Evolutionary conservation across 2,797 vertebrate genomes (phyloP).

Genomic region (Spatula versicolor): DNA sequence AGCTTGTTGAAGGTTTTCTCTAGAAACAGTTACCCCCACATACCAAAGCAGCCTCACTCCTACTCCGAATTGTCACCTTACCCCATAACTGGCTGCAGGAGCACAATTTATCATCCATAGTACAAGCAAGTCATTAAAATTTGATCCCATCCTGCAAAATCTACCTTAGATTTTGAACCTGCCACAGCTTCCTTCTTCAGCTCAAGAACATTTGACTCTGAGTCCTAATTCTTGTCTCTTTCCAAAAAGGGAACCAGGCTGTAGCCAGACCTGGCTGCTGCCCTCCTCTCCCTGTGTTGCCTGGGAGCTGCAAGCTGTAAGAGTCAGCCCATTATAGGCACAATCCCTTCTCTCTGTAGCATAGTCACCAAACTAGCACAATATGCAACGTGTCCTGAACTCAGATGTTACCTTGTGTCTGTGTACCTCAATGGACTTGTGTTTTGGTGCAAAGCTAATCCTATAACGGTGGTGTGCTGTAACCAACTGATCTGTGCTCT

Average conservation of each 20-base stretch:
- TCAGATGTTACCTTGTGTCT: neutral
- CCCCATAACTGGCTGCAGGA: neutral
- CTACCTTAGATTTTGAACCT: neutral
- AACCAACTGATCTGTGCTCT: neutral
- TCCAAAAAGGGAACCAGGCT: neutral
- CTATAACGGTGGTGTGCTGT: neutral
- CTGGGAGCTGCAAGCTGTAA: neutral
- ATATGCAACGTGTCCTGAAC: accelerated
- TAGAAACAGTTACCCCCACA: neutral
- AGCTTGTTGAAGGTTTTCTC: neutral
- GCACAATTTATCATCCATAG: neutral
- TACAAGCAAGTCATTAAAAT: neutral
- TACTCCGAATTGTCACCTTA: neutral
- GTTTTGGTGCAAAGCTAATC: neutral
- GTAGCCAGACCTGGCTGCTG: neutral
- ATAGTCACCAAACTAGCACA: neutral
- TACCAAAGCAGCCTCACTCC: neutral
- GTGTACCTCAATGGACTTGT: accelerated
- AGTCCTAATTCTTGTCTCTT: neutral
- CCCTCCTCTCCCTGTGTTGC: neutral
- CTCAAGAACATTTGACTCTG: neutral
- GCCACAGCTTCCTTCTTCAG: neutral
- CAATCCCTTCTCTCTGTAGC: neutral
- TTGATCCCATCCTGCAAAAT: neutral
- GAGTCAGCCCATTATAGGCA: neutral